These are phyloP conservation scores for Cheilosia soror DNA, from an alignment of 2,888 invertebrate species.

Conservation along the genomic window DNA sequence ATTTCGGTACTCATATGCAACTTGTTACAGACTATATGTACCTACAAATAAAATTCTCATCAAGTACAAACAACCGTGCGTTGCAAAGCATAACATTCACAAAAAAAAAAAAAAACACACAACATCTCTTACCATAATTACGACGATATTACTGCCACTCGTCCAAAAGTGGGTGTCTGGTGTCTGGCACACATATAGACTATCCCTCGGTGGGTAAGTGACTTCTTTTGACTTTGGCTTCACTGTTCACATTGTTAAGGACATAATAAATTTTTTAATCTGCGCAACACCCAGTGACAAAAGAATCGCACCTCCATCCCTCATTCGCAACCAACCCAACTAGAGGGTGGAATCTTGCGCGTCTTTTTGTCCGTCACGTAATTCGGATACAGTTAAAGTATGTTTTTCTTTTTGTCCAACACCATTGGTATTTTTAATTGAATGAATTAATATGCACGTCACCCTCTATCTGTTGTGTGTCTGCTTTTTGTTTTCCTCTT, in stretches of 20 bases:
- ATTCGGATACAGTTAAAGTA: constrained; percentile 32
- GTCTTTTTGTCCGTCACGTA: constrained; percentile 54
- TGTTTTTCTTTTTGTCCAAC: not conserved
- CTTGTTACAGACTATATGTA: not conserved
- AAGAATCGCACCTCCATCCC: constrained; percentile 33
- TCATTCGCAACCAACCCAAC: not conserved
- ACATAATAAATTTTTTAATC: constrained; percentile 57
- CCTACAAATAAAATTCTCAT: not conserved
- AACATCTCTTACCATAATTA: constrained; percentile 30
- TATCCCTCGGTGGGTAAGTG: constrained; percentile 15
- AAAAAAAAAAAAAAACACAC: not conserved
- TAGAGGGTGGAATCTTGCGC: constrained; percentile 47
- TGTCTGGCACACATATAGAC: constrained; percentile 24
- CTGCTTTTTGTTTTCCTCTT: constrained; percentile 1
- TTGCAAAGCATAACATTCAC: not conserved
- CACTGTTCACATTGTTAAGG: constrained; percentile 41
- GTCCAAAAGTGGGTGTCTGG: constrained; percentile 37
- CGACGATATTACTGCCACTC: constrained; percentile 38
- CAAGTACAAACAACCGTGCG: constrained; percentile 1
- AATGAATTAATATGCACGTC: constrained; percentile 66
- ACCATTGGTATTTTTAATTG: constrained; percentile 57
- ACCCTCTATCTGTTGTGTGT: constrained; percentile 35
- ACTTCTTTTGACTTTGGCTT: constrained; percentile 44
- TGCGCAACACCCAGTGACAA: constrained; percentile 50
- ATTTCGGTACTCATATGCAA: not conserved